A percentile compares a stretch with the other conserved stretches of the same genome.
Evolutionary conservation across 2,797 vertebrate genomes (phyloP).

Genomic region (Argyrosomus regius): DNA sequence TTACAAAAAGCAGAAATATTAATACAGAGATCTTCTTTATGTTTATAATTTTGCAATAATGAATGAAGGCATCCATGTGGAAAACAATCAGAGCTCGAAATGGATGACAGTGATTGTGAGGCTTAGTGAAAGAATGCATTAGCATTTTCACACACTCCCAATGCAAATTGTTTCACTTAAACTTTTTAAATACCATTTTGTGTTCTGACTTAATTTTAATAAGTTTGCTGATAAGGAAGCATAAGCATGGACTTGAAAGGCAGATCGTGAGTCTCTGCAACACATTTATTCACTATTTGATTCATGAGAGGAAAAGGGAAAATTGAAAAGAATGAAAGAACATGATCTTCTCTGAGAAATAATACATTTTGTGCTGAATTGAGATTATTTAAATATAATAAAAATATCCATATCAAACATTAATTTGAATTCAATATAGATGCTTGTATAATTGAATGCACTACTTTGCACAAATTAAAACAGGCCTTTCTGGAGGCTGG

Average conservation of each 20-base stretch:
- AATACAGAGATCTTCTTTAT: constrained; percentile 91
- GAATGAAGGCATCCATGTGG: constrained; percentile 90
- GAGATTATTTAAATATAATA: constrained; percentile 80
- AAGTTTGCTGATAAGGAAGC: constrained; percentile 83
- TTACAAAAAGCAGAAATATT: constrained; percentile 91
- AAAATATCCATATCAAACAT: constrained; percentile 78
- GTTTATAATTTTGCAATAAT: constrained; percentile 92
- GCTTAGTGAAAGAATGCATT: constrained; percentile 88
- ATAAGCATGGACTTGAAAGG: constrained; percentile 76
- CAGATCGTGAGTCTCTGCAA: constrained; percentile 72
- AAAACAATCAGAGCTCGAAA: constrained; percentile 89
- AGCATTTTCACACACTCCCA: constrained; percentile 87
- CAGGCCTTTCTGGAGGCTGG: constrained; percentile 51
- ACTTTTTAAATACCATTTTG: constrained; percentile 88
- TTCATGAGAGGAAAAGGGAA: constrained; percentile 76
- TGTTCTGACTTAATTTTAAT: constrained; percentile 87
- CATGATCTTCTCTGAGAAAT: constrained; percentile 76
- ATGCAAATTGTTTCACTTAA: constrained; percentile 90
- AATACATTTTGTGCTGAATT: constrained; percentile 78
- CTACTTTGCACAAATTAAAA: constrained; percentile 73
- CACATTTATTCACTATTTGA: constrained; percentile 70
- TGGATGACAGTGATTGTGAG: constrained; percentile 84
- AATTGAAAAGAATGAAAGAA: constrained; percentile 82
- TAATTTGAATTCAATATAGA: constrained; percentile 79
- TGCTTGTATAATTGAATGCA: constrained; percentile 75